Conservation (phyloP, 2,888 invertebrate species). For the Drosophila gaucha region DNA sequence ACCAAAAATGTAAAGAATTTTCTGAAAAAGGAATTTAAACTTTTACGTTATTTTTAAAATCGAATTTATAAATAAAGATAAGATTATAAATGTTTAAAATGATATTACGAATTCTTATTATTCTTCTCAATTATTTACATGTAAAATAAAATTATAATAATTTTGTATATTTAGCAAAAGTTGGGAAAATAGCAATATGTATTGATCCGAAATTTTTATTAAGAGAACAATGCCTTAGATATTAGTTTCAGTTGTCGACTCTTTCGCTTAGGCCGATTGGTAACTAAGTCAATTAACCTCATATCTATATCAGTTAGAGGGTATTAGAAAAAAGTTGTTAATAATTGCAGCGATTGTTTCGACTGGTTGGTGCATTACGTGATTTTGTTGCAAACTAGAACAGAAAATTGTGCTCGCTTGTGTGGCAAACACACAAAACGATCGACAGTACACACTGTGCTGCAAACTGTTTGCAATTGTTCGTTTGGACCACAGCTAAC, state of each 20-base stretch:
- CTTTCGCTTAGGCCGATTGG: neutral
- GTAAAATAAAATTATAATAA: no score
- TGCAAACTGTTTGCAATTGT: slow-evolving; percentile 1
- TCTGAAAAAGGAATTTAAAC: no score
- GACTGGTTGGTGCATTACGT: slow-evolving; percentile 49
- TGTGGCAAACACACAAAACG: neutral
- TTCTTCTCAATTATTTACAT: no score
- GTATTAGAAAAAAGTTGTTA: slow-evolving; percentile 24
- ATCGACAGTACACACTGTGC: slow-evolving; percentile 7
- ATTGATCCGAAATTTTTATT: no score
- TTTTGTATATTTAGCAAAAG: no score
- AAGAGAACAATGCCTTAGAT: no score
- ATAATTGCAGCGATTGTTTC: slow-evolving; percentile 13
- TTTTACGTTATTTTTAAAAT: no score
- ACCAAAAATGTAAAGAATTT: no score
- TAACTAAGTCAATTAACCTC: neutral
- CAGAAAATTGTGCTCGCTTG: slow-evolving; percentile 21
- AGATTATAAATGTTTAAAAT: no score
- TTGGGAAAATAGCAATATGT: no score
- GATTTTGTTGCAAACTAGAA: slow-evolving; percentile 48
- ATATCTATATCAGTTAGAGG: neutral
- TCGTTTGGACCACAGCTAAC: slow-evolving; percentile 23
- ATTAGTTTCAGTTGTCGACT: neutral
- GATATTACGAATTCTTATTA: no score
- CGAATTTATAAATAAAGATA: no score